Conservation (phyloP, 92 coral and sea anemone species). For the Zoanthus sansibaricus region DNA sequence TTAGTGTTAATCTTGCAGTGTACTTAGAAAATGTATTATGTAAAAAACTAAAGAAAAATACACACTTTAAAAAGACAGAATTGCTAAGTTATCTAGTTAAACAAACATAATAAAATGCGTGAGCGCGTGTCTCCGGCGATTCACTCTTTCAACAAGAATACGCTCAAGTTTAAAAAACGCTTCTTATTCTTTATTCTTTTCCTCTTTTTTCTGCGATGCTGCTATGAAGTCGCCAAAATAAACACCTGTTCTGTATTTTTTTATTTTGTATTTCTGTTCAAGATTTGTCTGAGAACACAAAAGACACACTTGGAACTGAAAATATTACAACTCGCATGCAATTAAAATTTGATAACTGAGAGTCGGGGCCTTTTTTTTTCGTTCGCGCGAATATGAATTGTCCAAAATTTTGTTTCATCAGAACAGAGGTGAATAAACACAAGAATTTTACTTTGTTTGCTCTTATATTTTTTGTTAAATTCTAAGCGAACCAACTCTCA, state of each 20-base stretch:
- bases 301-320: neutral
- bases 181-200: neutral
- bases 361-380: neutral
- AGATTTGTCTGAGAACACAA: neutral
- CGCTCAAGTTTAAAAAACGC: neutral
- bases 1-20: neutral
- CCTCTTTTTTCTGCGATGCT: neutral
- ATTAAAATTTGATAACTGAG: neutral
- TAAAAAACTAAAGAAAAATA: neutral
- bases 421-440: neutral
- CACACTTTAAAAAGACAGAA: neutral
- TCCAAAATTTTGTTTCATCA: neutral
- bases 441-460: neutral
- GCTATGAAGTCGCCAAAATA: neutral
- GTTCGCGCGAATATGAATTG: neutral
- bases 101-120: neutral
- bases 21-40: neutral
- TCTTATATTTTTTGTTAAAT: neutral
- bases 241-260: neutral
- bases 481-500: neutral
- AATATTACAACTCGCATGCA: neutral
- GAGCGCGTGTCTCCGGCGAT: neutral
- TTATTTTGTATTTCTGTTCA: neutral
- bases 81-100: neutral
- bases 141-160: neutral